Base-by-base conservation (phyloP, 2,888 invertebrate genomes). In the Orthonychiurus folsomi region DNA sequence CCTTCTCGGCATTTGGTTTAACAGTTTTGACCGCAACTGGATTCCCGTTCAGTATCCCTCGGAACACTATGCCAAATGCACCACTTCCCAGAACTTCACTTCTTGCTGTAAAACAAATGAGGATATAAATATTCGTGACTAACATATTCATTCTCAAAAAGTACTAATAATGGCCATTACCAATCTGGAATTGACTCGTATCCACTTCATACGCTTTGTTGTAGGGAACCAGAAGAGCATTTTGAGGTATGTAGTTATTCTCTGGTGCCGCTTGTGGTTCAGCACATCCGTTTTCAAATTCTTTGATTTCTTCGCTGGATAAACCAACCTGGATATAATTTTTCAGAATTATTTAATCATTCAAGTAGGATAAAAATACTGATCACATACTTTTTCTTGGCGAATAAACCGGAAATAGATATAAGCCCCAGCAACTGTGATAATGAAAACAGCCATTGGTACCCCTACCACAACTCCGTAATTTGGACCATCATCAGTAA, bases 161-260 rank as follows among this genome's bases (percentile, higher is more conserved):
- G n/a, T n/a, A n/a, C n/a, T n/a, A 52, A 21, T 52, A 21, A 52
- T 9, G n/a, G 20, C n/a, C 3, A 9, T 37, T 52, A 52, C 52
- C 5, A 52, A 52, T 52, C 20, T 52, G 52, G 52, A 52, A 52
- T 21, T 52, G 5, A 9, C 20, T n/a, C 24, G 20, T 20, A 21
- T 52, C 52, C 21, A 52, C 52, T 52, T 52, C 52, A 52, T 52
- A 52, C 3, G 21, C 24, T 20, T 52, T 52, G 52, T 52, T n/a
- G 20, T 52, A 52, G 5, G 52, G 52, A n/a, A 52, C 20, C 5
- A 21, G 20, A 20, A 52, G 52, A 20, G 52, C 52, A 52, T 52
- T 52, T 23, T 52, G 21, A 9, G 52, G 52, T 12, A 52, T n/a
- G 52, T 52, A 52, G 5, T 52, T 20, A 20, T 21, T 52, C 20